Base-by-base conservation (phyloP, 2,113 vertebrate species). In the Lathamus discolor region DNA sequence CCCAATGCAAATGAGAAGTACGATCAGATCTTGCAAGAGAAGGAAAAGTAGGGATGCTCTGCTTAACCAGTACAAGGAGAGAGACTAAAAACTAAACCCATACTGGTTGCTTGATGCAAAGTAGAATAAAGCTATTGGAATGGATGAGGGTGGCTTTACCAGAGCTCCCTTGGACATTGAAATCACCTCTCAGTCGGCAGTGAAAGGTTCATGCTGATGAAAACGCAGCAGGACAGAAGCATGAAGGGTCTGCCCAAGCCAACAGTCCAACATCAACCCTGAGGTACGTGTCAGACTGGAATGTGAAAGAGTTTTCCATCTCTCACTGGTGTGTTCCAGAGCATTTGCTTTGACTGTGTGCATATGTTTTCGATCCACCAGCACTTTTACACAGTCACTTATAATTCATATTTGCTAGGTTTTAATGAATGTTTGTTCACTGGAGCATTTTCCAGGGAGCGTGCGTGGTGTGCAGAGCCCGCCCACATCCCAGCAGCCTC, bases 381-480 rank as follows among this genome's bases (percentile, higher is more conserved):
- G 76, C 83, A 88, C 90, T 93, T 90, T 90, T 55, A 33, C 1
- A 2, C 75, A 55, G 85, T 70, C 82, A 44, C 23, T 67, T 86
- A 62, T 43, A 66, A 96, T 88, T 86, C 93, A 72, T 51, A 31
- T 94, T 88, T 59, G 24, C 68, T 82, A 88, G 2, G 46, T 74
- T 89, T 77, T 94, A 94, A 93, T 88, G 86, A 94, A 55, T 25
- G 35, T 81, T 96, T 92, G 72, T 37, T 93, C 93, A 86, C 43
- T 64, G 76, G 73, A 95, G 85, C 69, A 31, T 92, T 81, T 90
- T 43, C 64, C 35, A 70, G 83, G 51, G 61, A 68, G 76, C 22
- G 19, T 64, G 69, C 0, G 0, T 61, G 75, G 59, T 28, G 41
- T 3, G 3, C 43, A 22, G 72, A 93, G 85, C 63, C 85, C 86